Percentiles rank a stretch among this genome's conserved stretches.
phyloP scores from a whole-genome alignment of 92 coral and sea anemone genomes.

The Palythoa heliodiscus region DNA sequence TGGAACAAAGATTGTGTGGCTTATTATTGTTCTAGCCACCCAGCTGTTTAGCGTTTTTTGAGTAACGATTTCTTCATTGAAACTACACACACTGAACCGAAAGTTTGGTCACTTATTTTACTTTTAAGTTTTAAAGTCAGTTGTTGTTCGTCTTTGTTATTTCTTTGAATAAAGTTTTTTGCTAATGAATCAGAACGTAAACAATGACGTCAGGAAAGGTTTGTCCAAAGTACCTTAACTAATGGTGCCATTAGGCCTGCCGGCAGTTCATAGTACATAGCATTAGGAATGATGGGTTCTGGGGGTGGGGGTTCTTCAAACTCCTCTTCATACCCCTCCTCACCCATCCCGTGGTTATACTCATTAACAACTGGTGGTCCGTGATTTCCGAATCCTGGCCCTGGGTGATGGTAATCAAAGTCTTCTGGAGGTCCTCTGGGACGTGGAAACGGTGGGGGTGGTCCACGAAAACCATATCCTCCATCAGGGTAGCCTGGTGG shows the following conservation, averaged over 20 bases:
- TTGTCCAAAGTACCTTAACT: constrained; percentile 49
- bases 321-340: constrained; percentile 67
- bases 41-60: no score
- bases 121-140: no score
- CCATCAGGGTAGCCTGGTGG: constrained; percentile 77
- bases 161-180: no score
- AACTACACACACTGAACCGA: no score
- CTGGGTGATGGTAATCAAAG: constrained; percentile 85
- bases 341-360: constrained; percentile 67
- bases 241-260: constrained; percentile 98
- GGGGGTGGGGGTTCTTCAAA: constrained; percentile 80
- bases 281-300: constrained; percentile 85
- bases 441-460: constrained; percentile 66
- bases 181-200: no score
- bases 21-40: no score
- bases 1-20: no score
- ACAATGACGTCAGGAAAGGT: no score
- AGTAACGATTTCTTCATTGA: no score
- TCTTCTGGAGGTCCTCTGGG: constrained; percentile 84
- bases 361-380: constrained; percentile 74
- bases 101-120: no score
- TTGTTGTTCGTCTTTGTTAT: no score
- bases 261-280: constrained; percentile 97
- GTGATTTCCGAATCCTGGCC: constrained; percentile 62
- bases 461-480: constrained; percentile 68